Evolutionary conservation across 2,888 invertebrate genomes (phyloP).

Genomic region (Stenodera caucasica): DNA sequence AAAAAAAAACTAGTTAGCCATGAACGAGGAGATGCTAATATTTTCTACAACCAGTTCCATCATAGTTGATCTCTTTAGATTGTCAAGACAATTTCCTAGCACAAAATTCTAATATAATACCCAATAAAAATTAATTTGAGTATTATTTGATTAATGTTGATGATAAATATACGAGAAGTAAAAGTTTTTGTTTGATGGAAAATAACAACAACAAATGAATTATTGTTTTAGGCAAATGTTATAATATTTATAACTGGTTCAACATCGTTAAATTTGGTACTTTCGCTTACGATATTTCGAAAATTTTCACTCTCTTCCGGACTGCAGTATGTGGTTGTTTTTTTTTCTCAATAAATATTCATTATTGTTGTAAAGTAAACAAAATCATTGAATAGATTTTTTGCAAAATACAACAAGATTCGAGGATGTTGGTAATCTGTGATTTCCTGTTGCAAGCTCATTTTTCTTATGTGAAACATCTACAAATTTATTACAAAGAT

Average conservation of each 20-base stretch:
- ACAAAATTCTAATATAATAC: too few relatives aligned
- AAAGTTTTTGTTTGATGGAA: slow-evolving; percentile 21
- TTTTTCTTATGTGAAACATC: slow-evolving; percentile 5
- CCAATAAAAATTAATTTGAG: too few relatives aligned
- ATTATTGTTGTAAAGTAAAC: background rate
- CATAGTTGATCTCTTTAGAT: slow-evolving; percentile 9
- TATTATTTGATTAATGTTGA: too few relatives aligned
- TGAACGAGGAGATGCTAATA: slow-evolving; percentile 45
- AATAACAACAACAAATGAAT: background rate
- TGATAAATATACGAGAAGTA: slow-evolving; percentile 18
- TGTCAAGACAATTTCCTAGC: background rate
- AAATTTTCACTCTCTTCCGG: slow-evolving; percentile 5
- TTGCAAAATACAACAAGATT: slow-evolving; percentile 16
- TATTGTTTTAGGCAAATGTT: slow-evolving; percentile 23
- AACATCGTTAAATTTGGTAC: slow-evolving; percentile 27
- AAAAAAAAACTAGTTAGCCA: slow-evolving; percentile 49
- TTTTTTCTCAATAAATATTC: too few relatives aligned
- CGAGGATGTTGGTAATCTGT: slow-evolving; percentile 35
- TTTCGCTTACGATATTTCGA: slow-evolving; percentile 17
- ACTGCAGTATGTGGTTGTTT: too few relatives aligned
- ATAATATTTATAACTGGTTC: slow-evolving; percentile 21
- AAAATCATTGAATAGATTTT: slow-evolving; percentile 7
- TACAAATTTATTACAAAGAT: background rate
- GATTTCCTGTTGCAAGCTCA: slow-evolving; percentile 31
- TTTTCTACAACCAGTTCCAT: slow-evolving; percentile 41